These are phyloP conservation scores for Scotopteryx bipunctaria DNA, from an alignment of 2,888 invertebrate species.

Conservation along the genomic window DNA sequence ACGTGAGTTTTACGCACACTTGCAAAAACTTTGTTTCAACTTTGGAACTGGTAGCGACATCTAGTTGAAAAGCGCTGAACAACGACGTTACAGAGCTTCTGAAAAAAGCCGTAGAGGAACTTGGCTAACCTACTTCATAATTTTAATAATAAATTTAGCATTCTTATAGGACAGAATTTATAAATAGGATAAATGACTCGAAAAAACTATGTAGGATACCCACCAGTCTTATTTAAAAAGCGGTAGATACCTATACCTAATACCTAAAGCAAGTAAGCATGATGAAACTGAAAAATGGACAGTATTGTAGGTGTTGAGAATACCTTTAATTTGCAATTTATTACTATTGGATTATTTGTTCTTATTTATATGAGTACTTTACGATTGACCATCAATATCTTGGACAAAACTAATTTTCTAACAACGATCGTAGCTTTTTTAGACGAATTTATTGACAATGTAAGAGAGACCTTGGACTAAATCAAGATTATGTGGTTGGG, in stretches of 20 bases:
- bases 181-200: constrained; percentile 8
- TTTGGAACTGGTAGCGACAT: constrained; percentile 67
- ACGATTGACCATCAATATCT: too few species aligned
- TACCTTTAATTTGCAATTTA: too few species aligned
- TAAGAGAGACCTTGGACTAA: constrained; percentile 5
- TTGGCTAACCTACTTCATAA: constrained; percentile 30
- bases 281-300: too few species aligned
- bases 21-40: constrained; percentile 55
- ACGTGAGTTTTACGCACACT: constrained; percentile 53
- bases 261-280: too few species aligned
- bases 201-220: too few species aligned
- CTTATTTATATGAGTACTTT: too few species aligned
- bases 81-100: constrained; percentile 41
- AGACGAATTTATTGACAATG: constrained; percentile 10
- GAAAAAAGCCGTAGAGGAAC: constrained; percentile 55
- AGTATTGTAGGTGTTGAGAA: too few species aligned
- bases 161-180: constrained; percentile 29
- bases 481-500: background rate
- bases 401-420: too few species aligned
- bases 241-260: too few species aligned
- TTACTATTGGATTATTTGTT: too few species aligned
- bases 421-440: too few species aligned
- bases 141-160: constrained; percentile 22
- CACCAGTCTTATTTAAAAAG: background rate
- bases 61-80: constrained; percentile 56